phyloP scores from a whole-genome alignment of 2,888 invertebrate genomes.

The Oeneis ivallda region DNA sequence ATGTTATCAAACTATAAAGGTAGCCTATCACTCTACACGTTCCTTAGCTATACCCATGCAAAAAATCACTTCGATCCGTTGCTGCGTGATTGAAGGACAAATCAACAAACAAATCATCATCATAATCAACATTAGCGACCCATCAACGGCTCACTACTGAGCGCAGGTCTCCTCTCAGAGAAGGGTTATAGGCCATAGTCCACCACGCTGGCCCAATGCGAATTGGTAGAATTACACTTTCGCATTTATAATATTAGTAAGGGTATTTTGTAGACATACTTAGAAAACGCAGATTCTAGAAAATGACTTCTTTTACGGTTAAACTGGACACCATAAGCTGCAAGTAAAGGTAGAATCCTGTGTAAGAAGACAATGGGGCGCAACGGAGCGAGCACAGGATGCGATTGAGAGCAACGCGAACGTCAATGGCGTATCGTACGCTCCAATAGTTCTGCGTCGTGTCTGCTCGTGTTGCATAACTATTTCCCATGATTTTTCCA shows the following conservation, averaged over 20 bases:
- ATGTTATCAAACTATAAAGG: too few relatives aligned
- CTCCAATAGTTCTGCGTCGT: slow-evolving; percentile 24
- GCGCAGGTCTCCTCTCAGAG: too few relatives aligned
- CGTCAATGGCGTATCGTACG: slow-evolving; percentile 38
- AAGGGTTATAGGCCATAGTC: too few relatives aligned
- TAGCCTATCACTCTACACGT: too few relatives aligned
- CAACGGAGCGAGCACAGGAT: slow-evolving; percentile 48
- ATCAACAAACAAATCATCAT: too few relatives aligned
- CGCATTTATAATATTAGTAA: background rate
- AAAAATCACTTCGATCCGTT: too few relatives aligned
- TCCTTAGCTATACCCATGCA: too few relatives aligned
- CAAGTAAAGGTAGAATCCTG: slow-evolving; percentile 8
- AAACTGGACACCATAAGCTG: background rate
- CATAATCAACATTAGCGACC: too few relatives aligned
- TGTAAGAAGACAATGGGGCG: slow-evolving; percentile 42
- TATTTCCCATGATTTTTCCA: slow-evolving; percentile 7
- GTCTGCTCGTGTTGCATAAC: slow-evolving; percentile 23
- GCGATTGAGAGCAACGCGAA: slow-evolving; percentile 37
- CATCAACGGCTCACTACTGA: too few relatives aligned
- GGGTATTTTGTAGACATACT: background rate
- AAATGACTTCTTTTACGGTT: background rate
- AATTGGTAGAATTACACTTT: too few relatives aligned
- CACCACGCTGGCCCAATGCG: too few relatives aligned
- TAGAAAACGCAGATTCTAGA: background rate
- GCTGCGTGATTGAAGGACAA: too few relatives aligned